These are phyloP conservation scores for Cirrhinus mrigala DNA, from an alignment of 2,797 vertebrate species.

Conservation along the genomic window DNA sequence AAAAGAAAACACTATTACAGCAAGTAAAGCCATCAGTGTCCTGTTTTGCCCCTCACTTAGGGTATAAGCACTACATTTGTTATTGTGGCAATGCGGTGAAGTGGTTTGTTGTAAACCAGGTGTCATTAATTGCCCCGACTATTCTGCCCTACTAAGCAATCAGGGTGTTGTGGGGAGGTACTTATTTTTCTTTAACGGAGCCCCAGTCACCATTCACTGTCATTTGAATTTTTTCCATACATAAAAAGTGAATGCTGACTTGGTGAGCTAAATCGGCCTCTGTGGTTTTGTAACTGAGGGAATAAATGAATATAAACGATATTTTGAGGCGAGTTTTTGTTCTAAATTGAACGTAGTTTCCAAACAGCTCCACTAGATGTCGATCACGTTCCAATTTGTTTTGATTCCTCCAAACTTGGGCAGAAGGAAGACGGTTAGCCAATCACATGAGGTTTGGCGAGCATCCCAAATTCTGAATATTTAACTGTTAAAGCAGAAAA, in stretches of 20 bases:
- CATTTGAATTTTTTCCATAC: background rate
- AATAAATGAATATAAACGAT: background rate
- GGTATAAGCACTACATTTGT: slow-evolving; percentile 11
- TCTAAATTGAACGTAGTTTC: background rate
- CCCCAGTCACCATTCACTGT: background rate
- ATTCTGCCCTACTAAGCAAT: background rate
- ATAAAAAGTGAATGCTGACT: background rate
- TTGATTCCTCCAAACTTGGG: background rate
- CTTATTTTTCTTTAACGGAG: background rate
- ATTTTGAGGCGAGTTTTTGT: background rate
- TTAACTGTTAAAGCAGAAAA: background rate
- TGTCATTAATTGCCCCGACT: slow-evolving; percentile 25
- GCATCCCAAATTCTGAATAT: background rate
- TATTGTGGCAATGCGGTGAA: background rate
- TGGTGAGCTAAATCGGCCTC: no score
- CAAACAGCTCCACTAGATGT: background rate
- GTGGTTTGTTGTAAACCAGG: slow-evolving; percentile 26
- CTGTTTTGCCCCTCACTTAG: no score
- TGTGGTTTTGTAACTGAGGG: background rate
- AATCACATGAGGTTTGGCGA: background rate
- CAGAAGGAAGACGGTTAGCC: background rate
- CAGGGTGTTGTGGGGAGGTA: background rate
- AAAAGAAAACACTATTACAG: slow-evolving; percentile 24
- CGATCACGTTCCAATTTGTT: background rate
- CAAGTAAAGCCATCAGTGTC: slow-evolving; percentile 34